Base-by-base conservation (phyloP, 2,888 invertebrate genomes). In the Nudaria mundana region DNA sequence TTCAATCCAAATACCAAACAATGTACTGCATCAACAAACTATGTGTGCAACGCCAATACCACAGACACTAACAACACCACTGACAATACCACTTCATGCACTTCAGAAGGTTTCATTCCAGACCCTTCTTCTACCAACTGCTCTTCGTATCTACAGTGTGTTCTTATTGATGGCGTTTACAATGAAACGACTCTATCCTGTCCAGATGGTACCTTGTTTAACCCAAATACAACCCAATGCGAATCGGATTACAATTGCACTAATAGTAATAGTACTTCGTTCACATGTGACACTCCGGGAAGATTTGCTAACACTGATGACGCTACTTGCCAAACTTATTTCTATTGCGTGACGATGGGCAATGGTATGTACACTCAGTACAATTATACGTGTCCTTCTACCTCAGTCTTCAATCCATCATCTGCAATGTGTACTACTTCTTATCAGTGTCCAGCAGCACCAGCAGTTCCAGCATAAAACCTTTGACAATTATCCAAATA, bases 241-340 rank as follows among this genome's bases (percentile, higher is more conserved):
- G 85, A 83, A 5, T 25, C 66, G 1, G 48, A 60, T 35, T 87
- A 81, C 38, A 71, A 49, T 11, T 84, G 85, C 22, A 62, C 75
- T 0, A 40, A 39, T n/a, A 28, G 8, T 14, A n/a, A n/a, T 3
- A 43, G 44, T 1, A 40, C 48, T 0, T 30, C 69, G 0, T 81
- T 81, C 40, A 60, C 64, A 1, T 90, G 90, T 47, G 56, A 71
- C 0, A 39, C 76, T 1, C 72, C 70, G 0, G 90, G 90, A 1
- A 73, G 86, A 52, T 86, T 72, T 25, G 72, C 83, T 0, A 69
- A 90, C 50, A 50, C 69, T 1, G 42, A 69, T 1, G 89, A 89
- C 35, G 61, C 74, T 0, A 76, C 76, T 1, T 90, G 89, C 40
- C 68, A 80, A 45, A 66, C 59, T 0, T 90, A 89, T 48, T 81